Base-by-base conservation (phyloP, 2,888 invertebrate species). In the Watsonalla cultraria region DNA sequence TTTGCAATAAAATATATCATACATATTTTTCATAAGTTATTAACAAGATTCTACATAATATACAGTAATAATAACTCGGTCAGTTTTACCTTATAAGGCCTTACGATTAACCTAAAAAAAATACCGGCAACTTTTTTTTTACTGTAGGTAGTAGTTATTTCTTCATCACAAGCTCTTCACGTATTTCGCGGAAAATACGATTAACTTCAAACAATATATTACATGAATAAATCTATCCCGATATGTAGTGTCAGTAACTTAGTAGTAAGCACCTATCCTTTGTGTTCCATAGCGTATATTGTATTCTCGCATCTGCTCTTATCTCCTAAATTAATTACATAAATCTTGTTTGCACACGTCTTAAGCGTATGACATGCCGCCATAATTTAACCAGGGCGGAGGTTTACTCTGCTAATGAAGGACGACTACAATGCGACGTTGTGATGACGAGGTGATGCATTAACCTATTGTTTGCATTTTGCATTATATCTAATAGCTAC, bases 241-340 rank as follows among this genome's bases (percentile, higher is more conserved):
- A 13, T 13, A 34, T 42, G 9, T 5, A 42, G 35, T 35, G n/a
- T 34, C 24, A 24, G 24, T 24, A 24, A 24, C 24, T 24, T 34
- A 48, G 35, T 34, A 48, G 34, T 33, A 33, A 34, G 33, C 48
- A 11, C 15, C 47, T 68, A 67, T 72, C 82, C 82, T 86, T 86
- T 86, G 85, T 86, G 68, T 72, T 76, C 74, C 62, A 68, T 79
- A 83, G 78, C 78, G 78, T 81, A 83, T 80, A 24, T 24, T 24
- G 80, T 84, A 79, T 80, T 78, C 77, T 73, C 81, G 78, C 78
- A 76, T 72, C 74, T 78, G 84, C 81, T 86, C 88, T 89, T 90
- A 90, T 90, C 90, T 86, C 80, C 82, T 83, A 89, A 90, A 90
- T 90, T 90, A 90, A 90, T 90, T 88, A 90, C 88, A 90, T 90